Evolutionary conservation across 1,140 invertebrate genomes (phyloP), one percentile per base, ranked within the genome.

Genomic region (Platyscapa corneri): DNA sequence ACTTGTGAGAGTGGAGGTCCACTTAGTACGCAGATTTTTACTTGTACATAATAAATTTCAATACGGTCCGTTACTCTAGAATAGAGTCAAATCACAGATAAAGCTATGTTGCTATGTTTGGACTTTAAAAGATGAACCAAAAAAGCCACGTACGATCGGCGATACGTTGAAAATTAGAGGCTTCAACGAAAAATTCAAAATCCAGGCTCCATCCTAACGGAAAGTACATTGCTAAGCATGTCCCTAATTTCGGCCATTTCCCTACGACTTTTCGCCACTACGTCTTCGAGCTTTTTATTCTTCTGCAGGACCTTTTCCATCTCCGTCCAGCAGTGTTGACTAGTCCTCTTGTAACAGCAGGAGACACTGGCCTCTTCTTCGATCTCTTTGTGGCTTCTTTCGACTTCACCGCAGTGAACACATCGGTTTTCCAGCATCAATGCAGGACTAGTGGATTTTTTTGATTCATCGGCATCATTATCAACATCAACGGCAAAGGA

Each of bases 161-260:
- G 32, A 16, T 53, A 1, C 46, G 6, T 32, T 32, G 23, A 76
- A 76, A 49, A n/a, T 42, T 76, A 8, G 75, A 16, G 46, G 3
- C 20, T 53, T 42, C 8, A n/a, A n/a, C 23, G 7, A n/a, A 12
- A 30, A 39, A 42, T 39, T 78, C 53, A 91, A 88, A 91, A 92
- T 83, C 91, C 92, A 18, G 91, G 91, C 79, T 92, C 91, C 90
- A 92, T 90, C 72, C 89, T 92, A 23, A 92, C 91, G 0, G 91
- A 91, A 78, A 91, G 86, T 12, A 92, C 91, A 30, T n/a, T 91
- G 67, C 77, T 91, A 0, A 91, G 75, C 87, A 92, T 91, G 72
- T 90, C 90, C 27, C 89, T 87, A 77, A 92, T 89, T 78, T 90
- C 89, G 18, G 89, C 88, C 85, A 91, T 89, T 82, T 91, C 91